These are phyloP conservation scores for Campoletis sonorensis DNA, from an alignment of 1,140 invertebrate species.

Conservation along the genomic window DNA sequence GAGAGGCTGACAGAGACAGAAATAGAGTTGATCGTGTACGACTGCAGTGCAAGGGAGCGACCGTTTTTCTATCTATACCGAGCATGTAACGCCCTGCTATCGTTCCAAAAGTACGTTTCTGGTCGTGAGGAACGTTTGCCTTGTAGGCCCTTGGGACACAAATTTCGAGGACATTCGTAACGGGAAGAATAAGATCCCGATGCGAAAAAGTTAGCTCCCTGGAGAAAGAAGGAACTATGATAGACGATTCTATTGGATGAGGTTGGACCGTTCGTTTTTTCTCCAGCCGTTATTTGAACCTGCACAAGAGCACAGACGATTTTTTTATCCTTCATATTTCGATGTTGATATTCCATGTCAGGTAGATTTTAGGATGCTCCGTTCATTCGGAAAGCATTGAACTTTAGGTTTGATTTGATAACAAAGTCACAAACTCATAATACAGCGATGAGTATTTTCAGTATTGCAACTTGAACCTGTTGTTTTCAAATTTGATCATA, in stretches of 20 bases:
- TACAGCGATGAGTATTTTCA: no score
- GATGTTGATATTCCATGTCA: not conserved
- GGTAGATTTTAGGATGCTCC: not conserved
- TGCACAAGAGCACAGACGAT: not conserved
- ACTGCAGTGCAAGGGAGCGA: constrained; percentile 14
- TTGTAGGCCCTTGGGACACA: constrained; percentile 36
- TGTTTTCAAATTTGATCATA: no score
- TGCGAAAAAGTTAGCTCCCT: constrained; percentile 14
- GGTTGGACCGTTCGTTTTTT: not conserved
- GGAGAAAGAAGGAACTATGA: not conserved
- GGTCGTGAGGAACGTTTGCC: not conserved
- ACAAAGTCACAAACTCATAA: no score
- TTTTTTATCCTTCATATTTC: not conserved
- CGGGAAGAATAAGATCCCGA: constrained; percentile 6
- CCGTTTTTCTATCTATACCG: not conserved
- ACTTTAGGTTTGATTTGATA: no score
- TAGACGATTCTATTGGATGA: not conserved
- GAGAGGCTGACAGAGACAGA: constrained; percentile 20
- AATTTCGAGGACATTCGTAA: constrained; percentile 44
- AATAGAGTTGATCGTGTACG: not conserved
- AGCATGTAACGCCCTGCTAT: constrained; percentile 31
- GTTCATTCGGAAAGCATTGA: not conserved
- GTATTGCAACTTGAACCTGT: no score
- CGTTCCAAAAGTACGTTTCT: constrained; percentile 6
- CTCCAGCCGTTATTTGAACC: not conserved